Conservation (phyloP, 1,140 invertebrate species). For the Neomicropteryx cornuta region DNA sequence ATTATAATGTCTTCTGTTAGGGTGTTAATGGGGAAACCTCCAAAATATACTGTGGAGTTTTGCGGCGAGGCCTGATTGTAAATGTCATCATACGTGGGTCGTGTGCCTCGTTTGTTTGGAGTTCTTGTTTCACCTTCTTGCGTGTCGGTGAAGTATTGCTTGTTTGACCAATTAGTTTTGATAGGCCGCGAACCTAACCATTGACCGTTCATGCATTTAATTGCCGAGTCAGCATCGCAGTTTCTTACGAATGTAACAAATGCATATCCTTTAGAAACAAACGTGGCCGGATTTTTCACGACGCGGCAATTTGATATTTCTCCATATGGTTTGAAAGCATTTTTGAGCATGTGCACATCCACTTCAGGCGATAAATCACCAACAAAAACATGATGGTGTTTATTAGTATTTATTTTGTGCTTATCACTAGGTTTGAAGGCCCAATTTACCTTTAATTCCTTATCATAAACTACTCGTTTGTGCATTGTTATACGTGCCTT, state of each 20-base stretch:
- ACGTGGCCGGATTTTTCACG: slow-evolving; percentile 89
- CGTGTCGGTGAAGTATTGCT: slow-evolving; percentile 71
- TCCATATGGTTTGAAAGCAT: slow-evolving; percentile 90
- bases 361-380: slow-evolving; percentile 94
- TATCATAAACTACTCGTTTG: slow-evolving; percentile 78
- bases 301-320: slow-evolving; percentile 96
- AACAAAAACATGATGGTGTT: slow-evolving; percentile 94
- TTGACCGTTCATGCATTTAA: slow-evolving; percentile 91
- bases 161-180: slow-evolving; percentile 93
- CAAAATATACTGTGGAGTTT: slow-evolving; percentile 95
- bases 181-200: slow-evolving; percentile 92
- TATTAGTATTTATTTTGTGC: slow-evolving; percentile 90
- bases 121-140: slow-evolving; percentile 22
- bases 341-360: slow-evolving; percentile 84
- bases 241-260: slow-evolving; percentile 97
- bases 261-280: slow-evolving; percentile 95
- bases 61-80: slow-evolving; percentile 90
- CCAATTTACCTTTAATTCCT: slow-evolving; percentile 95
- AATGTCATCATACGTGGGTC: slow-evolving; percentile 49
- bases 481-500: slow-evolving; percentile 90
- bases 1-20: slow-evolving; percentile 85
- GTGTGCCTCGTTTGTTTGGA: slow-evolving; percentile 26
- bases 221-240: slow-evolving; percentile 89
- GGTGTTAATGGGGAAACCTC: slow-evolving; percentile 76
- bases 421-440: slow-evolving; percentile 91